Percentiles rank a stretch among this genome's conserved stretches.
These are phyloP conservation scores for Synaphobranchus kaupii DNA, from an alignment of 2,797 vertebrate species.

Conservation along the genomic window DNA sequence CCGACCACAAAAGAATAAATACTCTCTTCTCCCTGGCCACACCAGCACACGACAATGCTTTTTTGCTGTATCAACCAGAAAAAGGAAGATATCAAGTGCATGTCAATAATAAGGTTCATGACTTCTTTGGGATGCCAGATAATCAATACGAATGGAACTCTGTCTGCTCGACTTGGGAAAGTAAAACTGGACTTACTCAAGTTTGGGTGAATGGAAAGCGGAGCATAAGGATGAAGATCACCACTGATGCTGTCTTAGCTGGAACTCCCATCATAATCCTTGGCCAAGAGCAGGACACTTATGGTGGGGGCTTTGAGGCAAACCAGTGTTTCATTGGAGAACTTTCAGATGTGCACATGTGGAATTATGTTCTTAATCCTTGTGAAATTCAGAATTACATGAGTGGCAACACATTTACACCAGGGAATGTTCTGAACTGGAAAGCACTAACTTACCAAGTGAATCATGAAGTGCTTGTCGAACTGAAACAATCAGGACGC, in stretches of 20 bases:
- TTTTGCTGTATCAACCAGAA: constrained; percentile 39
- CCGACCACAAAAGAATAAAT: constrained; percentile 25
- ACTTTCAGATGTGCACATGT: constrained; percentile 41
- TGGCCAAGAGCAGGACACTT: constrained; percentile 43
- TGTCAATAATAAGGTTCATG: neutral
- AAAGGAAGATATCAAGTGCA: constrained; percentile 12
- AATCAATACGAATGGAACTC: constrained; percentile 43
- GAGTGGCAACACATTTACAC: constrained; percentile 16
- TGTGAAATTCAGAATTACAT: constrained; percentile 28
- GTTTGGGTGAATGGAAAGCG: constrained; percentile 54
- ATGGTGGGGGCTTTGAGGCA: constrained; percentile 35
- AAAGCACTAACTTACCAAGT: constrained; percentile 3
- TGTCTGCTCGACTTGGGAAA: constrained; percentile 55
- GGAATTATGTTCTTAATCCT: constrained; percentile 37
- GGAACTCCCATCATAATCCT: constrained; percentile 25
- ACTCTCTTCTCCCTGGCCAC: constrained; percentile 55
- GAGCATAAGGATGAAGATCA: constrained; percentile 51
- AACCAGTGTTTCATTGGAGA: constrained; percentile 50
- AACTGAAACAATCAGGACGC: neutral
- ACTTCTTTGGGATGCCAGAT: neutral
- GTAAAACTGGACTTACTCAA: constrained; percentile 23
- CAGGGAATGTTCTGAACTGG: constrained; percentile 35
- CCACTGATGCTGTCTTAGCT: constrained; percentile 31
- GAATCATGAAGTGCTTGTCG: constrained; percentile 3
- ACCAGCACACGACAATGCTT: constrained; percentile 27